Evolutionary conservation across 2,113 vertebrate species (phyloP).

Genomic region (Murina feae): DNA sequence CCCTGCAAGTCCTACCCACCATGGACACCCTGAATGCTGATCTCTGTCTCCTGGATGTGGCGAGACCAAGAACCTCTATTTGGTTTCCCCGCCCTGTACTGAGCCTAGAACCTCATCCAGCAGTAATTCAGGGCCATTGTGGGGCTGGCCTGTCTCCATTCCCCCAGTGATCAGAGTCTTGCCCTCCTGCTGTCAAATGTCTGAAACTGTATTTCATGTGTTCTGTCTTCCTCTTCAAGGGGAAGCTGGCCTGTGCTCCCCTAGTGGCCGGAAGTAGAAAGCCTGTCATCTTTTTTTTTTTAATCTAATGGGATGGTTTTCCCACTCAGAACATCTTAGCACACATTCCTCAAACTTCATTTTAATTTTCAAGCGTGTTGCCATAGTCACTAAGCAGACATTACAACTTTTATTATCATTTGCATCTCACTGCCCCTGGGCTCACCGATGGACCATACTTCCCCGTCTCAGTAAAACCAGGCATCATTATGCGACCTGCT

Average conservation of each 20-base stretch:
- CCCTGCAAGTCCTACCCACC: neutral
- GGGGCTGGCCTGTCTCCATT: neutral
- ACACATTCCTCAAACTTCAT: neutral
- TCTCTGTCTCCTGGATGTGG: no score
- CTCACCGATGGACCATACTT: accelerated
- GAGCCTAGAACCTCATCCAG: neutral
- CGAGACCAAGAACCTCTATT: neutral
- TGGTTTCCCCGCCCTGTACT: neutral
- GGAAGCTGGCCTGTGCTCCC: no score
- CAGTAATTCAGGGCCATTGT: accelerated
- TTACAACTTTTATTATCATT: neutral
- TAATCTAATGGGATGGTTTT: neutral
- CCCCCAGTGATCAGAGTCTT: neutral
- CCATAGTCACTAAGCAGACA: accelerated
- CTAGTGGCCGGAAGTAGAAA: neutral
- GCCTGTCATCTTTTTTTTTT: neutral
- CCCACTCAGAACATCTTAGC: neutral
- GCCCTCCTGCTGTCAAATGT: neutral
- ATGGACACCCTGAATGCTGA: neutral
- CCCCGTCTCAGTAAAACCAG: neutral
- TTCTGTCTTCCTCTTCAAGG: neutral
- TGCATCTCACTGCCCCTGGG: neutral
- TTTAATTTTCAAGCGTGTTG: neutral
- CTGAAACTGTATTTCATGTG: neutral
- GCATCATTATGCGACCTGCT: accelerated